Evolutionary conservation across 2,113 vertebrate species (phyloP).

Genomic region (Nyctibius bracteatus): DNA sequence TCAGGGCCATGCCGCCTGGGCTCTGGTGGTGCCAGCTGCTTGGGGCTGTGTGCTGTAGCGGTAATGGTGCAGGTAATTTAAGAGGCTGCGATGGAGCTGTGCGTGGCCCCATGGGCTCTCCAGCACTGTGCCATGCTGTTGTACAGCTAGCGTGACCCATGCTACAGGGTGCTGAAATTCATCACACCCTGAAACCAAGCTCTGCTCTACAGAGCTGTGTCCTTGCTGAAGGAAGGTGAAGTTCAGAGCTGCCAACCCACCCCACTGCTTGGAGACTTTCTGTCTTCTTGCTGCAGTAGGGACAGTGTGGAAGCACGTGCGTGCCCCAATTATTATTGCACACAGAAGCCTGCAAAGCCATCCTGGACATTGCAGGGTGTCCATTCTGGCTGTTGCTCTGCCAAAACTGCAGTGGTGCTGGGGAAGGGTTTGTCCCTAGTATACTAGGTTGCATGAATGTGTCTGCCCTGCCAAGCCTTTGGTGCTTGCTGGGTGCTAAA

Average conservation of each 20-base stretch:
- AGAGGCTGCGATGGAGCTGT: neutral
- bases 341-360: neutral
- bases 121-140: rapidly evolving
- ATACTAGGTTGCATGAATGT: rapidly evolving
- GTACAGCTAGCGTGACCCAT: rapidly evolving
- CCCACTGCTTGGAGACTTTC: neutral
- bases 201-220: neutral
- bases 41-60: neutral
- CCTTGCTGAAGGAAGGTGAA: neutral
- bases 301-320: rapidly evolving
- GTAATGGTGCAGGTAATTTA: rapidly evolving
- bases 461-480: neutral
- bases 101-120: rapidly evolving
- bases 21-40: neutral
- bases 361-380: rapidly evolving
- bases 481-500: neutral
- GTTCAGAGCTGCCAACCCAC: neutral
- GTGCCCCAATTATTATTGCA: rapidly evolving
- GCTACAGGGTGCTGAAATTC: rapidly evolving
- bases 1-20: rapidly evolving
- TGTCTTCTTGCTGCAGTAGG: neutral
- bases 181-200: rapidly evolving
- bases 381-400: neutral
- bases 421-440: neutral
- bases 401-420: neutral